These are phyloP conservation scores for Anastatus disparis DNA, from an alignment of 1,140 invertebrate genomes.

Conservation along the genomic window DNA sequence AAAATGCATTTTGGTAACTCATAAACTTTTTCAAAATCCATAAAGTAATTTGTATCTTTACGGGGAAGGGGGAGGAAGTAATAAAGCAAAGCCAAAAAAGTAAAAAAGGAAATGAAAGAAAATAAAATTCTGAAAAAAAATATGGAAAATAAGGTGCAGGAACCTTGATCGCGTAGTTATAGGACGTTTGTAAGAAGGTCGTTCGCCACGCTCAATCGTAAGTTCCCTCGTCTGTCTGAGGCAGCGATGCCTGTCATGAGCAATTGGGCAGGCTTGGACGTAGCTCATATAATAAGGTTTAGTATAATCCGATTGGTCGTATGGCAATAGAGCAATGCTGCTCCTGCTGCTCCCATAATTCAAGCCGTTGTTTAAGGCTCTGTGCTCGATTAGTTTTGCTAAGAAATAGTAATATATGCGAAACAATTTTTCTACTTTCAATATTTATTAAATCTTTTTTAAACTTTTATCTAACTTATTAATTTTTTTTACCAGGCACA, in stretches of 20 bases:
- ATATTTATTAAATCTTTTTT: too few relatives aligned
- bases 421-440: too few relatives aligned
- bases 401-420: too few relatives aligned
- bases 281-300: conserved; percentile 27
- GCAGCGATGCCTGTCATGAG: conserved; percentile 56
- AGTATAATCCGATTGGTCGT: background rate
- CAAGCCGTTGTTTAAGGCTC: background rate
- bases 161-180: conserved; percentile 50
- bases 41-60: too few relatives aligned
- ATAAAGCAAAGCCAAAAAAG: too few relatives aligned
- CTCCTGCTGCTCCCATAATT: background rate
- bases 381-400: too few relatives aligned
- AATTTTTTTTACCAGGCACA: too few relatives aligned
- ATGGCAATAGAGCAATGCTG: background rate
- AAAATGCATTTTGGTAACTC: too few relatives aligned
- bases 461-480: too few relatives aligned
- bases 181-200: background rate
- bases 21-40: too few relatives aligned
- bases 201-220: conserved; percentile 37
- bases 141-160: conserved; percentile 1
- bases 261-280: conserved; percentile 57
- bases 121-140: background rate
- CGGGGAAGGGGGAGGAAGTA: too few relatives aligned
- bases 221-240: conserved; percentile 59
- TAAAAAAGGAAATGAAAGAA: too few relatives aligned